phyloP scores from a whole-genome alignment of 2,113 vertebrate genomes.

The Bos taurus region DNA sequence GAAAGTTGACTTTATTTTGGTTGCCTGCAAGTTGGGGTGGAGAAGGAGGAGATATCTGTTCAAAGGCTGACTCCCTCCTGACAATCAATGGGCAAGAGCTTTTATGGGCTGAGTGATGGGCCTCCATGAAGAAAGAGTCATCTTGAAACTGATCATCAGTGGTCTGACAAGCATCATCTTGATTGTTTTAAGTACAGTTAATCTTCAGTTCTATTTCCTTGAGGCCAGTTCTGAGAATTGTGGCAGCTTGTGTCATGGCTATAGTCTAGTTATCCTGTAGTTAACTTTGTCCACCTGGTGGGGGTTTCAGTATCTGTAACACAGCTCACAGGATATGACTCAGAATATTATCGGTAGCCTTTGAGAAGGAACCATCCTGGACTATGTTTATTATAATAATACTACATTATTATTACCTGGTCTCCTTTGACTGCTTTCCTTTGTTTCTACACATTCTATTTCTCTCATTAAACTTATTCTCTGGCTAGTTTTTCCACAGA shows the following conservation, averaged over 20 bases:
- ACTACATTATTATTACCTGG: background rate
- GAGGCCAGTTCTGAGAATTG: background rate
- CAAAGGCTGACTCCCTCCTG: background rate
- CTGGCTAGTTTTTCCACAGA: background rate
- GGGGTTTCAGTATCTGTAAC: background rate
- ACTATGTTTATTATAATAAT: background rate
- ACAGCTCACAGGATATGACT: background rate
- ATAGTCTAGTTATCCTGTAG: background rate
- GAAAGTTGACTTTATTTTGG: background rate
- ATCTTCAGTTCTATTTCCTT: background rate
- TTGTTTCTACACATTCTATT: background rate
- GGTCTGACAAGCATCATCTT: background rate
- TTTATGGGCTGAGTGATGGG: background rate
- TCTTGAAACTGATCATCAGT: background rate
- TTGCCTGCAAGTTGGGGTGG: background rate
- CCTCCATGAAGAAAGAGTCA: fast-evolving
- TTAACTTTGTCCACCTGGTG: background rate
- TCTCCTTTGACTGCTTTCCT: background rate
- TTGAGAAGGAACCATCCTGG: background rate
- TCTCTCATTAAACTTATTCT: background rate
- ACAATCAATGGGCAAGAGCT: background rate
- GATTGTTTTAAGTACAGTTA: background rate
- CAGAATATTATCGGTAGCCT: background rate
- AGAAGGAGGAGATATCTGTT: background rate
- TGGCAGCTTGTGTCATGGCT: background rate